Evolutionary conservation across 2,797 vertebrate species (phyloP).

Genomic region (Anniella stebbinsi): DNA sequence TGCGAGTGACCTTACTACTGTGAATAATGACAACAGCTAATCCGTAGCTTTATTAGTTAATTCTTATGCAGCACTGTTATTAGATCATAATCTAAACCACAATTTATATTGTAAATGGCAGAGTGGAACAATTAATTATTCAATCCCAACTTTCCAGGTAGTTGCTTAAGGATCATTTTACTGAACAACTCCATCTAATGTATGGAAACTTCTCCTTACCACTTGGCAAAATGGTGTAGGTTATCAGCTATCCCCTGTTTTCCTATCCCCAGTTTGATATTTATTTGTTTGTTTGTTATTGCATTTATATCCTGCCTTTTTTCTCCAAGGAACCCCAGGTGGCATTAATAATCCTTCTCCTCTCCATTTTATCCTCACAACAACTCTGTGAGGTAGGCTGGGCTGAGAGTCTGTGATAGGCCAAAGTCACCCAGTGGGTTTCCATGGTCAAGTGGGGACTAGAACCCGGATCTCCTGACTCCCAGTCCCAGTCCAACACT

Average conservation of each 20-base stretch:
- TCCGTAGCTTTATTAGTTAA: neutral
- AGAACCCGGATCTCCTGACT: too few relatives aligned
- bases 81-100: neutral
- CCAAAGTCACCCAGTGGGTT: too few relatives aligned
- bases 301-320: too few relatives aligned
- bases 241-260: neutral
- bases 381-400: too few relatives aligned
- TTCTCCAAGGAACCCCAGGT: too few relatives aligned
- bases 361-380: too few relatives aligned
- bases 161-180: neutral
- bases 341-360: too few relatives aligned
- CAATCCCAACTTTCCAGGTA: neutral
- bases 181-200: neutral
- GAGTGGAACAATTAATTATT: neutral
- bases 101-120: neutral
- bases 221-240: neutral
- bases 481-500: too few relatives aligned
- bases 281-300: too few relatives aligned
- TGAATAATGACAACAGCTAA: slow-evolving; percentile 19
- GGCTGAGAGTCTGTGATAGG: too few relatives aligned
- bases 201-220: neutral
- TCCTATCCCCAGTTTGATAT: neutral
- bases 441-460: too few relatives aligned
- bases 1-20: neutral
- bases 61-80: neutral